Evolutionary conservation across 2,113 vertebrate genomes (phyloP), one percentile per base, ranked within the genome.

Genomic region (Plecotus auritus): DNA sequence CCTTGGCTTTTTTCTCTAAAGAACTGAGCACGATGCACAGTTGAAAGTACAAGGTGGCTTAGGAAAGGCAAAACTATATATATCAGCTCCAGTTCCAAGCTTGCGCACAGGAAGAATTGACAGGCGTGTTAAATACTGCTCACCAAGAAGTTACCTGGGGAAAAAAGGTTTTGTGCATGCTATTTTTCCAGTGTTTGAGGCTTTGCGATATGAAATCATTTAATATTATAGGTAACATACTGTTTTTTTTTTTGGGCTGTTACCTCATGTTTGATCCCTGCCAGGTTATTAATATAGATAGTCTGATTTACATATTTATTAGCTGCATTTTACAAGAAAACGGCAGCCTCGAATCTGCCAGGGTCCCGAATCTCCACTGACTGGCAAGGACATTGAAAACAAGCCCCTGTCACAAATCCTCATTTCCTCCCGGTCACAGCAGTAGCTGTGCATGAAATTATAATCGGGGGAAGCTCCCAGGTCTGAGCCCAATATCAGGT

Each of bases 281-380:
- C 91, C 90, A 97, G 87, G 85, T 87, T 97, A 98, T 96, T 97
- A 97, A 98, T 98, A 98, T 97, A 98, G 88, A 97, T 64, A 91
- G 83, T 78, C 64, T 96, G 86, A 97, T 98, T 98, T 98, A 94
- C 97, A 98, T 98, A 97, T 92, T 97, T 98, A 97, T 98, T 97
- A 97, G 47, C 84, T 95, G 80, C 69, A 37, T 96, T 97, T 97
- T 91, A 94, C 28, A 88, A 70, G 61, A 88, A 95, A 95, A 90
- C 74, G 95, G 86, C 90, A 76, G 56, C 77, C 80, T 78, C 4
- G 32, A 4, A 3, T 95, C 85, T 93, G 90, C 93, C 78, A 54
- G 4, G 45, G 61, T 47, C 30, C 61, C 35, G 42, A 42, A 42
- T 97, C 88, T 82, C 40, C 83, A 86, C 94, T 93, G 95, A 95